These are phyloP conservation scores for Alcis repandata DNA, from an alignment of 2,888 invertebrate genomes.

Conservation along the genomic window DNA sequence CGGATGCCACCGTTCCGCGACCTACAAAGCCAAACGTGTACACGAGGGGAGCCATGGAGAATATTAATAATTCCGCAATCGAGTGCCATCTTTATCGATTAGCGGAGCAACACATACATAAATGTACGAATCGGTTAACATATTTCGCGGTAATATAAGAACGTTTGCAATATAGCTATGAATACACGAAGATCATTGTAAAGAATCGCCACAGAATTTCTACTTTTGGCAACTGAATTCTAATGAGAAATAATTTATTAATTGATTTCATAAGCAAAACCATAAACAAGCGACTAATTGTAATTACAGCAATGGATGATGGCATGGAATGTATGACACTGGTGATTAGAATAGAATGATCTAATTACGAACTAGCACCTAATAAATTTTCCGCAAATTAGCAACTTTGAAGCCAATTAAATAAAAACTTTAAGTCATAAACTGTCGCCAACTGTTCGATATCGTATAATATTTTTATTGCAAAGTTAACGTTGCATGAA, in stretches of 20 bases:
- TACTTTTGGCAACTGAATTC: neutral
- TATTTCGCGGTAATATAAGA: neutral
- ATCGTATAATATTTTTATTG: conserved; percentile 26
- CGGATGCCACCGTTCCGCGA: conserved; percentile 73
- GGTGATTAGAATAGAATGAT: neutral
- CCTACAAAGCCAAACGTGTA: conserved; percentile 72
- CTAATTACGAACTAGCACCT: neutral
- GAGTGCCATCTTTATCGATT: conserved; percentile 46
- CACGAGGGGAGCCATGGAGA: conserved; percentile 63
- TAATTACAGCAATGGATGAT: neutral
- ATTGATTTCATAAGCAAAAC: neutral
- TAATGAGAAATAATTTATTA: neutral
- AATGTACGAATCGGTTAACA: conserved; percentile 4
- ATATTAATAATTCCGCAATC: conserved; percentile 64
- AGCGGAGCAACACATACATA: conserved; percentile 42
- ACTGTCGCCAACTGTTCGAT: conserved; percentile 19
- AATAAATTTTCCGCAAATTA: neutral
- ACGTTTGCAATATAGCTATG: neutral
- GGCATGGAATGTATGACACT: neutral
- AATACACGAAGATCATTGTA: neutral
- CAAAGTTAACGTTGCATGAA: conserved; percentile 44
- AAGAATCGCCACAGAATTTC: neutral
- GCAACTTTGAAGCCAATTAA: conserved; percentile 3
- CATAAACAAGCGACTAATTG: neutral
- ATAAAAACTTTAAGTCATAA: conserved; percentile 5